Conservation (phyloP, 2,888 invertebrate genomes). For the Metopia argyrocephala region DNA sequence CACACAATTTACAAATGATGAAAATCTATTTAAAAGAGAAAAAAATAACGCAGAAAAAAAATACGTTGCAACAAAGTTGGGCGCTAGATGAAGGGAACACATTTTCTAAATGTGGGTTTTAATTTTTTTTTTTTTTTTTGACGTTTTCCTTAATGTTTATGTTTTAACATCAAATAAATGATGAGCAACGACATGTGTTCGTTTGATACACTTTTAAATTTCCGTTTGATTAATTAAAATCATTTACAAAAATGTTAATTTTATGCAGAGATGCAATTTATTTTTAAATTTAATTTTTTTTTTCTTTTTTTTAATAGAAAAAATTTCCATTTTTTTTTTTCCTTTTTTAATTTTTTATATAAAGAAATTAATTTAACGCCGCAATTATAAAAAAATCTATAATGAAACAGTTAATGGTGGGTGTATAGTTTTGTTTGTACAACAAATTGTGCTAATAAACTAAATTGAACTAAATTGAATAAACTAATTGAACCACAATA, state of each 20-base stretch:
- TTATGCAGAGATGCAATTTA: not conserved
- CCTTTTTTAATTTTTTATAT: not conserved
- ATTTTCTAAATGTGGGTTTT: no score
- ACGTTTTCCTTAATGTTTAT: not conserved
- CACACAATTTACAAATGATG: conserved; percentile 17
- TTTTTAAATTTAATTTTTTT: not conserved
- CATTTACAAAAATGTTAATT: conserved; percentile 44
- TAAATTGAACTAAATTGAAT: no score
- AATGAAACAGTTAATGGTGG: no score
- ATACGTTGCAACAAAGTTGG: not conserved
- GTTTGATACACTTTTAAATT: not conserved
- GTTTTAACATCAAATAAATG: conserved; percentile 17
- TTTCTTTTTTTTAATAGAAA: conserved; percentile 22
- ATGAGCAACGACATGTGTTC: not conserved
- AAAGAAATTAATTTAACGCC: conserved; percentile 34
- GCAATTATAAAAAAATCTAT: not conserved
- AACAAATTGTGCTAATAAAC: no score
- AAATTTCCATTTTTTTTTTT: not conserved
- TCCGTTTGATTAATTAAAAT: conserved; percentile 37
- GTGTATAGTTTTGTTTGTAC: no score
- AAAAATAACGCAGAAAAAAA: conserved; percentile 4
- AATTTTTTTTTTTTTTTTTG: not conserved
- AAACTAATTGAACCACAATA: no score
- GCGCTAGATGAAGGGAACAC: not conserved
- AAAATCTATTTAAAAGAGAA: conserved; percentile 35